Percentiles rank a stretch among this genome's conserved stretches.
phyloP scores from a whole-genome alignment of 2,113 vertebrate species.

The Erythrolamprus reginae region DNA sequence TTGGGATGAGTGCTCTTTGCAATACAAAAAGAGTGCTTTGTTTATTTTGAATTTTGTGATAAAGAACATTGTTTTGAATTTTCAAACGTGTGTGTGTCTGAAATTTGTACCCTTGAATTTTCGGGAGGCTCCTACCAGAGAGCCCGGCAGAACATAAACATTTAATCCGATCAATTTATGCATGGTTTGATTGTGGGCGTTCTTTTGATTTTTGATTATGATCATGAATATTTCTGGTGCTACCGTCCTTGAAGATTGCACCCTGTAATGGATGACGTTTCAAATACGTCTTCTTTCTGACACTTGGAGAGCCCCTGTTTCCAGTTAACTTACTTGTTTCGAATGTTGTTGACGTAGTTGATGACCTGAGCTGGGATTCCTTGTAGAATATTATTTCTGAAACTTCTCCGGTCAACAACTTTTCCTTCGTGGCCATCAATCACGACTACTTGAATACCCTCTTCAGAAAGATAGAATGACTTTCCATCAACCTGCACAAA shows the following conservation, averaged over 20 bases:
- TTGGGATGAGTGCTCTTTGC: too few relatives aligned
- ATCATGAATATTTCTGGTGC: background rate
- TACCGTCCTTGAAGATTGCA: background rate
- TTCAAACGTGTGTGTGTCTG: too few relatives aligned
- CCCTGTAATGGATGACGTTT: background rate
- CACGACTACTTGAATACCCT: slow-evolving; percentile 84
- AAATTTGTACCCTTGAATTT: too few relatives aligned
- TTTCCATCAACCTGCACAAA: slow-evolving; percentile 78
- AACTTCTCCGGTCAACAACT: slow-evolving; percentile 73
- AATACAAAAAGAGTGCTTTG: too few relatives aligned
- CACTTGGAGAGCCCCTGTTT: fast-evolving
- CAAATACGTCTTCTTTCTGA: background rate
- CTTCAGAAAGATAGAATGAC: slow-evolving; percentile 78
- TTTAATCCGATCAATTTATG: background rate
- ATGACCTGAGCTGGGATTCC: slow-evolving; percentile 87
- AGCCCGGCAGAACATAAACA: too few relatives aligned
- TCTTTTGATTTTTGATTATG: background rate
- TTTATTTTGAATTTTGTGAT: too few relatives aligned
- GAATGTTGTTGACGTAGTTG: slow-evolving; percentile 78
- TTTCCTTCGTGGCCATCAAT: slow-evolving; percentile 80
- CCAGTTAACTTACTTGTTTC: slow-evolving; percentile 76
- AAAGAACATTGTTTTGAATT: too few relatives aligned
- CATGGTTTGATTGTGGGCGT: background rate
- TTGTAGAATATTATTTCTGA: slow-evolving; percentile 81
- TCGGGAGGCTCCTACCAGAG: too few relatives aligned